Percentiles rank a stretch among this genome's conserved stretches.
Evolutionary conservation across 2,797 vertebrate genomes (phyloP).

Genomic region (Botia almorhae): DNA sequence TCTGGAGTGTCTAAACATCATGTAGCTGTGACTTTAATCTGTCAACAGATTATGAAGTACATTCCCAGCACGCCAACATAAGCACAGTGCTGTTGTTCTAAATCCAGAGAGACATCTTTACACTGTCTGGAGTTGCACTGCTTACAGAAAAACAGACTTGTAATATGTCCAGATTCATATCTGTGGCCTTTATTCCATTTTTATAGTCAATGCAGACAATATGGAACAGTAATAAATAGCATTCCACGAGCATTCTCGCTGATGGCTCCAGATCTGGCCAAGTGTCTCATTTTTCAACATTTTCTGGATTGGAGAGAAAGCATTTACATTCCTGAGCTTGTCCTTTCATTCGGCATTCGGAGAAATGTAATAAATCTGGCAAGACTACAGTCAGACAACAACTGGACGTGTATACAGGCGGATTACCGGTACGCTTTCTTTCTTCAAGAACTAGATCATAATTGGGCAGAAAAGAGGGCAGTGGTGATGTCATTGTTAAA

Average conservation of each 20-base stretch:
- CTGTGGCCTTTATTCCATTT: slow-evolving; percentile 56
- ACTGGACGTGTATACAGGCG: background rate
- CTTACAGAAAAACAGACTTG: slow-evolving; percentile 73
- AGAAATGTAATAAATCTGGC: slow-evolving; percentile 56
- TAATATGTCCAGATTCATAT: slow-evolving; percentile 66
- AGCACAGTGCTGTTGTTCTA: slow-evolving; percentile 76
- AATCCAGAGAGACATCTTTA: slow-evolving; percentile 75
- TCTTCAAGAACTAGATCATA: slow-evolving; percentile 6
- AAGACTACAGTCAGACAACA: slow-evolving; percentile 13
- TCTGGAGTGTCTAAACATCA: slow-evolving; percentile 75
- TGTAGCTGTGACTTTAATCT: slow-evolving; percentile 75
- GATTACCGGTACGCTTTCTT: background rate
- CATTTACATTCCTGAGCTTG: slow-evolving; percentile 59
- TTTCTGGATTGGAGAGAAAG: slow-evolving; percentile 54
- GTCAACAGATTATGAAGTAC: slow-evolving; percentile 77
- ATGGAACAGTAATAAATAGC: slow-evolving; percentile 58
- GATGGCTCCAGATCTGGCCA: slow-evolving; percentile 60
- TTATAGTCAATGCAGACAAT: slow-evolving; percentile 56
- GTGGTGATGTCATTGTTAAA: slow-evolving; percentile 41
- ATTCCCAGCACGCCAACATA: slow-evolving; percentile 72
- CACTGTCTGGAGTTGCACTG: slow-evolving; percentile 68
- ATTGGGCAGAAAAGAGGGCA: slow-evolving; percentile 13
- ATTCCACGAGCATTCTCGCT: slow-evolving; percentile 44
- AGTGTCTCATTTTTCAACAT: slow-evolving; percentile 44
- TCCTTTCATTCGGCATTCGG: slow-evolving; percentile 56